Base-by-base conservation (phyloP, 2,888 invertebrate genomes). In the Lycaena phlaeas region DNA sequence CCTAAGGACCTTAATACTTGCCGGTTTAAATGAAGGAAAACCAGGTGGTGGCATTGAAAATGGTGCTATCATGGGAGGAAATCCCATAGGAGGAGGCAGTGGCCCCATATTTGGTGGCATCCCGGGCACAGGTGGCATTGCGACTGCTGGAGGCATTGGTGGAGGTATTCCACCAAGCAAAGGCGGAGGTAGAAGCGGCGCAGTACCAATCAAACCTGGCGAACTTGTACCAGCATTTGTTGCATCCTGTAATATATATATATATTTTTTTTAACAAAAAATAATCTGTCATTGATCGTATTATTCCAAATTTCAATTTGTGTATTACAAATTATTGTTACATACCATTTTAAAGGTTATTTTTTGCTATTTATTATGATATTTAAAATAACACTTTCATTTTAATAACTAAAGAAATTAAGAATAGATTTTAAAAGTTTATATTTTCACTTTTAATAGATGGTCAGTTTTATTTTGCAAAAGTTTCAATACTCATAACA, bases 31-130 rank as follows among this genome's bases (percentile, higher is more conserved):
- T 26, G 77, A 61, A 17, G 87, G 87, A 67, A 91, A 92, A 25
- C 92, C 92, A 7, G 94, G 93, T 14, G 94, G 93, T 26, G 94
- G 94, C 63, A 93, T 90, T 27, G 88, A 90, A 66, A 92, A 93
- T 14, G 91, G 90, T 14, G 92, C 89, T 43, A 92, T 87, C 78
- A 90, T 88, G 2, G 88, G 86, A 5, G 88, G 87, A 53, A 85
- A 87, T 14, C 73, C 84, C 76, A 87, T 77, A 1, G 81, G 75
- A 1, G 81, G 75, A 1, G 86, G 79, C 44, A 86, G 54, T 2
- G 72, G 72, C 4, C 75, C 67, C 60, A 82, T 67, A 34, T 57
- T 73, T 1, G 85, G 77, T 18, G 84, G 74, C 51, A 86, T 56
- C 1, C 81, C 82, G 2, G 84, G 82, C 27, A 81, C 77, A 0